Evolutionary conservation across 1,140 invertebrate genomes (phyloP).

Genomic region (Drosophila ironensis): DNA sequence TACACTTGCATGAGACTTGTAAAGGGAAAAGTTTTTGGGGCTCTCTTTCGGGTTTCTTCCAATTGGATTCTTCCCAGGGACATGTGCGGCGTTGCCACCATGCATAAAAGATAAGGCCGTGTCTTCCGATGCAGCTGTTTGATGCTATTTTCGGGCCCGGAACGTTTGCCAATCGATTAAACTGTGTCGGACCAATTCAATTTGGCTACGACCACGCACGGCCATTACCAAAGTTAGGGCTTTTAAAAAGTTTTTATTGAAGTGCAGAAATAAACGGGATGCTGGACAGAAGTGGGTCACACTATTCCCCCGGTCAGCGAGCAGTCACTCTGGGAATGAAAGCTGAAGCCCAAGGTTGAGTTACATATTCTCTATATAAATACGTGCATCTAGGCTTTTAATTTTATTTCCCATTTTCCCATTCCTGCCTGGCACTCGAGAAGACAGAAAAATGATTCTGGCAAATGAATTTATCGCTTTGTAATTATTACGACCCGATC

Average conservation of each 20-base stretch:
- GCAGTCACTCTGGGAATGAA: no score
- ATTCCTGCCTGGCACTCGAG: not conserved
- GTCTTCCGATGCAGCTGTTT: conserved; percentile 23
- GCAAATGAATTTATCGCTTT: conserved; percentile 66
- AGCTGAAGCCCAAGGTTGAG: no score
- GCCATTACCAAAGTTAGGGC: no score
- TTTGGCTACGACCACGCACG: no score
- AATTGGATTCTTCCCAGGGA: conserved; percentile 6
- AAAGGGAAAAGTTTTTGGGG: conserved; percentile 11
- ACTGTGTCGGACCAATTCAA: no score
- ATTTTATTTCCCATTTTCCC: not conserved
- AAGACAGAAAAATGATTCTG: not conserved
- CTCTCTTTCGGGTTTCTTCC: conserved; percentile 2
- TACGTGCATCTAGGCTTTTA: not conserved
- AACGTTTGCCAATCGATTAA: conserved; percentile 26
- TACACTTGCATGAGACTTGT: conserved; percentile 47
- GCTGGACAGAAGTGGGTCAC: no score
- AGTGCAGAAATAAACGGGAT: no score
- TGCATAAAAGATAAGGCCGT: conserved; percentile 46
- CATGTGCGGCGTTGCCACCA: conserved; percentile 43
- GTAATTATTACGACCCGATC: conserved; percentile 65
- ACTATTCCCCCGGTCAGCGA: no score
- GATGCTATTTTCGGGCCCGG: not conserved
- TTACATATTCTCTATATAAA: not conserved
- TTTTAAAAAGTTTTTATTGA: no score